Percentiles rank a stretch among this genome's conserved stretches.
Conservation (phyloP, 2,113 vertebrate species). For the Geococcyx californianus region DNA sequence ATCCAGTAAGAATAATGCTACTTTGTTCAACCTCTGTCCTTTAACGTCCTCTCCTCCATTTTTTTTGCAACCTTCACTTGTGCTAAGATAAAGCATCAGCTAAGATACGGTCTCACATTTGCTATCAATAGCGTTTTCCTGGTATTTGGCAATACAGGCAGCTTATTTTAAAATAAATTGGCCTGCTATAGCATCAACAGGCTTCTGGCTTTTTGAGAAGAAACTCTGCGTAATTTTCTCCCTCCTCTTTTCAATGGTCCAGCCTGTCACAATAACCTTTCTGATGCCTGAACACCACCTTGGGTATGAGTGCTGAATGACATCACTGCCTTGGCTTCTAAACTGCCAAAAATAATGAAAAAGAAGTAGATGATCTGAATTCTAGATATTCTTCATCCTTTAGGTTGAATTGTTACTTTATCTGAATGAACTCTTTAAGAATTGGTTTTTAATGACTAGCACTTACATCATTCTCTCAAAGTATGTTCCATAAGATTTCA, state of each 20-base stretch:
- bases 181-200: neutral
- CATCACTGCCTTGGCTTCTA: neutral
- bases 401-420: no score
- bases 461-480: neutral
- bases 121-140: neutral
- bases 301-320: neutral
- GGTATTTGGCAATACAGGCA: neutral
- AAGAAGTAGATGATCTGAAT: no score
- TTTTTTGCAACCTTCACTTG: neutral
- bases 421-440: neutral
- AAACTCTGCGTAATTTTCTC: neutral
- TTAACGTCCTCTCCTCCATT: neutral
- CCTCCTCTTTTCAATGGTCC: neutral
- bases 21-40: neutral
- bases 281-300: neutral
- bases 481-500: neutral
- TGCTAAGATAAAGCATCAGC: neutral
- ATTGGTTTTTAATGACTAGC: neutral
- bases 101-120: neutral
- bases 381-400: no score
- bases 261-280: neutral
- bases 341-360: neutral
- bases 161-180: neutral
- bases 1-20: neutral
- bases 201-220: neutral